Base-by-base conservation (phyloP, 92 coral and sea anemone genomes). In the Porites cylindrica region DNA sequence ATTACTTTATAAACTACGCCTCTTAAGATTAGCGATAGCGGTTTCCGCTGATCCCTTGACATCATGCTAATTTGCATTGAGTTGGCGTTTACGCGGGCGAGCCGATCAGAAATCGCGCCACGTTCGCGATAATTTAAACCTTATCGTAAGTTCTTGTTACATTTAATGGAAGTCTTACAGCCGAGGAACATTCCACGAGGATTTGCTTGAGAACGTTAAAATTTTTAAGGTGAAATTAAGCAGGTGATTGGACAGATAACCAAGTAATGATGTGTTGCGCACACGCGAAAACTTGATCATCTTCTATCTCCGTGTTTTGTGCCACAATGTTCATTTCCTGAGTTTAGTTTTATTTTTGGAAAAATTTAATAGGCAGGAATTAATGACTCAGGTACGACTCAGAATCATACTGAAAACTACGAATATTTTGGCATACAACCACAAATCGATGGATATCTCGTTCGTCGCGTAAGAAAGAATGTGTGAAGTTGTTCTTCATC, bases 1-100 rank as follows among this genome's bases (percentile, higher is more conserved):
- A 60, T 73, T 72, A 73, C 75, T 51, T 61, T 73, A 17, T 73
- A 83, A 72, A 62, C 81, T 23, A 75, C 87, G 80, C 87, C 73
- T 83, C 59, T 53, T 23, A 6, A 29, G 8, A 61, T 72, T 65
- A 73, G 16, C 16, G 53, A 23, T 19, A 0, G 47, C 47, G 24
- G 47, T 75, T 74, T 83, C 87, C 80, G 80, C 53, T 74, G 14
- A 8, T 26, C 53, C 14, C 64, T 60, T 72, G 81, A 74, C 64
- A 62, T 14, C 61, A 56, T 74, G 80, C 80, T 62, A 83, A 61
- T 83, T 71, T 72, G 78, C 26, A 26, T 29, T 8, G 19, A 51
- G 29, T 58, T 16, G 43, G 32, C 10, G 32, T 10, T n/a, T 66
- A 11, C 8, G 18, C 56, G 77, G 26, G 14, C 78, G 51, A 63